Percentiles rank a stretch among this genome's conserved stretches.
These are phyloP conservation scores for Diplodus puntazzo DNA, from an alignment of 2,797 vertebrate genomes.

Conservation along the genomic window DNA sequence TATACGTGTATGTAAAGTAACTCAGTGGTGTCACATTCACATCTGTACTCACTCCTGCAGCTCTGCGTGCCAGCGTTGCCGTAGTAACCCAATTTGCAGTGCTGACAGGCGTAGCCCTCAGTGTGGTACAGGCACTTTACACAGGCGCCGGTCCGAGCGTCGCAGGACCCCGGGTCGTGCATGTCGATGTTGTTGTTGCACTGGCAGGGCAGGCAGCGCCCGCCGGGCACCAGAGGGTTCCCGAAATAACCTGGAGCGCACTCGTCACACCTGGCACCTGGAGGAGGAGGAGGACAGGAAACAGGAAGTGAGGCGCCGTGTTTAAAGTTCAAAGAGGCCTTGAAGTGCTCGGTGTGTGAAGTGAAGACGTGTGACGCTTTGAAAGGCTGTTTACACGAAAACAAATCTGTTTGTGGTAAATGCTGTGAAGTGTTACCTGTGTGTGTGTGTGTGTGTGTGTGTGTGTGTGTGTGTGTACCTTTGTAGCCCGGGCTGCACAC, in stretches of 20 bases:
- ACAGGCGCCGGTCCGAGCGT: slow-evolving; percentile 88
- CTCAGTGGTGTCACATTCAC: not conserved
- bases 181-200: slow-evolving; percentile 95
- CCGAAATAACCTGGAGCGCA: slow-evolving; percentile 93
- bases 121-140: slow-evolving; percentile 93
- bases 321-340: slow-evolving; percentile 4
- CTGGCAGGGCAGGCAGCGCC: slow-evolving; percentile 89
- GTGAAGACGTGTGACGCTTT: slow-evolving; percentile 12
- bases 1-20: no score
- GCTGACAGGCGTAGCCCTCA: slow-evolving; percentile 89
- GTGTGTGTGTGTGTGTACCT: slow-evolving; percentile 81
- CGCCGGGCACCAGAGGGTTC: slow-evolving; percentile 88
- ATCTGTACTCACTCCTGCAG: slow-evolving; percentile 91
- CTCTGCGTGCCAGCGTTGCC: slow-evolving; percentile 91
- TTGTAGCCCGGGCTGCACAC: slow-evolving; percentile 92
- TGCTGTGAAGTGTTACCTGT: not conserved
- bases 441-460: slow-evolving; percentile 29
- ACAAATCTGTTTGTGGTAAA: slow-evolving; percentile 13
- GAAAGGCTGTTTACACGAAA: slow-evolving; percentile 28
- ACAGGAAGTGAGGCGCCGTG: not conserved
- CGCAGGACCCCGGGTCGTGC: slow-evolving; percentile 90
- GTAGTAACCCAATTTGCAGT: slow-evolving; percentile 91
- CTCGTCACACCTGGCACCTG: slow-evolving; percentile 92
- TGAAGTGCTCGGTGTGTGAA: slow-evolving; percentile 21
- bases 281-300: not conserved